These are phyloP conservation scores for Thripadectes ignobilis DNA, from an alignment of 2,797 vertebrate genomes.

Conservation along the genomic window DNA sequence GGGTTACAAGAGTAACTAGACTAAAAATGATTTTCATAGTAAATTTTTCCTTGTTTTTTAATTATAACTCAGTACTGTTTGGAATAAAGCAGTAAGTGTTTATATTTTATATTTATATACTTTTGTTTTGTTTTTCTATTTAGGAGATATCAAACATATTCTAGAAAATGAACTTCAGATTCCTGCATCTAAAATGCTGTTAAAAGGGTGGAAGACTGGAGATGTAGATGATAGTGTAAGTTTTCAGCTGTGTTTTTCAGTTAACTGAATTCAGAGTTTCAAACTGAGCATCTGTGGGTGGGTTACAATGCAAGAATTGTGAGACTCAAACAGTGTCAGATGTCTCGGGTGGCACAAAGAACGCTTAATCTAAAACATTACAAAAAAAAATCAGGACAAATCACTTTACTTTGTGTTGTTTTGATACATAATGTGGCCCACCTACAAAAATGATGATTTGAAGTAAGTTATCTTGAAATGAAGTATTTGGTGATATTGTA, in stretches of 20 bases:
- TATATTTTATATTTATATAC: not conserved
- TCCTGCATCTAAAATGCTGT: slow-evolving; percentile 95
- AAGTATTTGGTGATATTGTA: not conserved
- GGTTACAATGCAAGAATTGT: slow-evolving; percentile 14
- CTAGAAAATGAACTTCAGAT: slow-evolving; percentile 95
- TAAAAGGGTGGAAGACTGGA: slow-evolving; percentile 98
- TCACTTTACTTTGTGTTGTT: not conserved
- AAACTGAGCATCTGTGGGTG: not conserved
- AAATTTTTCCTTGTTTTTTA: not conserved
- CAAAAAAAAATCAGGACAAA: not conserved
- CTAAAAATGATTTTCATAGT: not conserved
- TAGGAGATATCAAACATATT: slow-evolving; percentile 96
- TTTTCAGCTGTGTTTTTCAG: slow-evolving; percentile 65
- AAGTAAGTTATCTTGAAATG: not conserved
- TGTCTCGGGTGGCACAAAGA: not conserved
- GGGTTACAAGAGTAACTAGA: not conserved
- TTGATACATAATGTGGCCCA: not conserved
- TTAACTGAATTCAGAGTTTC: slow-evolving; percentile 3
- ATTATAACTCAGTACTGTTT: not conserved
- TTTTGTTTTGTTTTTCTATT: slow-evolving; percentile 57
- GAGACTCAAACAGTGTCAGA: slow-evolving; percentile 8
- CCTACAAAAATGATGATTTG: not conserved
- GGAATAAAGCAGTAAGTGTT: not conserved
- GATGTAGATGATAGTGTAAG: slow-evolving; percentile 97
- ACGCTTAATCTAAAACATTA: not conserved